Base-by-base conservation (phyloP, 2,888 invertebrate species). In the Caenorhabditis macrosperma region DNA sequence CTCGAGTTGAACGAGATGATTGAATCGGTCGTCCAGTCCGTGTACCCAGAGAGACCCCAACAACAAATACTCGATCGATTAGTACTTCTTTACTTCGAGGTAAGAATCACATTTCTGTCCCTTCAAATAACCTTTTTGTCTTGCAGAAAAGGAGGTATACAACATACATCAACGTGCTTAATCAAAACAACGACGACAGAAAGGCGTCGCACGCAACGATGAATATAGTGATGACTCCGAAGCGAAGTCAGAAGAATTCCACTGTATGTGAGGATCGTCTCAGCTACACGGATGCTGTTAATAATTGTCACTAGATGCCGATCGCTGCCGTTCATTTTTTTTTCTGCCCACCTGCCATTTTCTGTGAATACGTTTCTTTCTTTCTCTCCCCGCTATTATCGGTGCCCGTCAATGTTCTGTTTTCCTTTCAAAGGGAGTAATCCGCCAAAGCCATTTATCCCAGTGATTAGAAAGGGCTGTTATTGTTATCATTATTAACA, bases 11-110 rank as follows among this genome's bases (percentile, higher is more conserved):
- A 59, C 33, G 55, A 55, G 12, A 78, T 78, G 78, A 74, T 78
- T 12, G 74, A 74, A 26, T 28, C 50, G 0, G 68, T 78, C 1
- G 38, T 61, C 1, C 54, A 52, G 38, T 61, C 67, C 0, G 55
- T 74, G 10, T 78, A 72, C 52, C 78, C 78, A 5, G 68, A 78
- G 30, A 52, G 67, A 33, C 63, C 68, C n/a, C 67, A 78, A 38
- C 67, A 63, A 28, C 74, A 57, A 30, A 61, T 78, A n/a, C 20
- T 48, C 2, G 78, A 78, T 59, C 55, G 78, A 52, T 28, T 72
- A 1, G 72, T 74, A 22, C 68, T 78, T 92, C 93, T 97, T 87
- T 94, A 94, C 90, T 94, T 94, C 91, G 97, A 98, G 94, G 97
- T 95, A 84, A 78, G 83, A n/a, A n/a, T 48, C 30, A 9, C 5